phyloP scores from a whole-genome alignment of 2,113 vertebrate genomes.

The Cyanocitta stelleri region DNA sequence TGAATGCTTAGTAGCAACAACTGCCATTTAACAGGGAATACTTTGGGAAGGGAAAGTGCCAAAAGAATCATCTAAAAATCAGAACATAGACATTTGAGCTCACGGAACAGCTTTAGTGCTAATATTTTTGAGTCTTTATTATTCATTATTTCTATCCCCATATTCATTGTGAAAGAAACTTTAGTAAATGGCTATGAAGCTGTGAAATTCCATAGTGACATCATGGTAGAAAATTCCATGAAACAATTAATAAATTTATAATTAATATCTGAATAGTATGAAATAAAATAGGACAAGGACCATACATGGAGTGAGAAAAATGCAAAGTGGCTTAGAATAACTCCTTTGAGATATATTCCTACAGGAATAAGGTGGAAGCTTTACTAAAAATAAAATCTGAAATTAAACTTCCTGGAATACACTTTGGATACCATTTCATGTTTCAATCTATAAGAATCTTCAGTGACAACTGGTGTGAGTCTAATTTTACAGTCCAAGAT shows the following conservation, averaged over 20 bases:
- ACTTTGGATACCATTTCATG: background rate
- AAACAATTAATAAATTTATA: background rate
- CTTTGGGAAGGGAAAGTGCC: background rate
- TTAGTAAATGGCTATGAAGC: background rate
- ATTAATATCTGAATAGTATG: background rate
- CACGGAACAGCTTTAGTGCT: background rate
- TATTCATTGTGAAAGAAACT: background rate
- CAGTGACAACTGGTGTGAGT: background rate
- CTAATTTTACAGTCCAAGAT: background rate
- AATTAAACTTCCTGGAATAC: background rate
- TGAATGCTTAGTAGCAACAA: background rate
- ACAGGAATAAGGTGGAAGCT: rapidly evolving
- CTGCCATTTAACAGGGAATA: background rate
- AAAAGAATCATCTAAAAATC: background rate
- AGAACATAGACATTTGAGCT: background rate
- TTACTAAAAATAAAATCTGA: background rate
- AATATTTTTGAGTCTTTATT: background rate
- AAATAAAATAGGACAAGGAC: background rate
- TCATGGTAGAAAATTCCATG: background rate
- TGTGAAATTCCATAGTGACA: background rate
- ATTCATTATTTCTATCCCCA: background rate
- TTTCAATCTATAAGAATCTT: background rate
- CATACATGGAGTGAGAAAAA: background rate
- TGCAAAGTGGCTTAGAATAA: background rate
- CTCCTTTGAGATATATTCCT: background rate